These are phyloP conservation scores for Plotosus lineatus DNA, from an alignment of 2,113 vertebrate genomes.

Conservation along the genomic window DNA sequence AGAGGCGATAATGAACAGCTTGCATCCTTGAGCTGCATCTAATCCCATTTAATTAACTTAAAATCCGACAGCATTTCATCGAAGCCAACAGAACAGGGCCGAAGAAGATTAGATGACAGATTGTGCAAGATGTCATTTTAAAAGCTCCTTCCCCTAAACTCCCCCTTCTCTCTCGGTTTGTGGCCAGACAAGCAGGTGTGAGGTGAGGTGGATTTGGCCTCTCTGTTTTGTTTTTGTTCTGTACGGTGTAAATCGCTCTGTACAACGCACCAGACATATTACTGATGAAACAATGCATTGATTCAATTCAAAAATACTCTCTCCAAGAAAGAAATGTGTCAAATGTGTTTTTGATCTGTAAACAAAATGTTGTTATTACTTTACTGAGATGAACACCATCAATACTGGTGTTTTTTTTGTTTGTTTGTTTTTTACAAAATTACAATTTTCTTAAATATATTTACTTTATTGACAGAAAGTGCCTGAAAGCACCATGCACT, in stretches of 20 bases:
- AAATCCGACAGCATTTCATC: constrained; percentile 54
- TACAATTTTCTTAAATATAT: too few relatives aligned
- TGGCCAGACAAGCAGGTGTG: constrained; percentile 28
- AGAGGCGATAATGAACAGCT: constrained; percentile 42
- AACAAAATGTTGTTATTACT: too few relatives aligned
- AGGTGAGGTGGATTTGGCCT: constrained; percentile 18
- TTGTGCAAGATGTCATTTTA: constrained; percentile 47
- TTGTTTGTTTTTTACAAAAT: too few relatives aligned
- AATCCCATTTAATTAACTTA: constrained; percentile 66
- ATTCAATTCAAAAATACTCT: neutral
- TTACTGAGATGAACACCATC: too few relatives aligned
- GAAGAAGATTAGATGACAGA: constrained; percentile 49
- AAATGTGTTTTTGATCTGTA: too few relatives aligned
- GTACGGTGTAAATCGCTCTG: neutral
- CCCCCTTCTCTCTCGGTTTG: constrained; percentile 7
- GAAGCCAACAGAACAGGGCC: constrained; percentile 28
- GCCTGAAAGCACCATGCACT: too few relatives aligned
- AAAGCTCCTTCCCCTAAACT: constrained; percentile 34
- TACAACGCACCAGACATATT: neutral
- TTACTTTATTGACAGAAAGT: too few relatives aligned
- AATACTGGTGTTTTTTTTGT: too few relatives aligned
- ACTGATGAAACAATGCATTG: neutral
- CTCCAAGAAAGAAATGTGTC: neutral
- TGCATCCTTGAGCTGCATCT: constrained; percentile 50
- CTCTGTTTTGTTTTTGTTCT: constrained; percentile 19